Base-by-base conservation (phyloP, 2,113 vertebrate genomes). In the Abramis brama region DNA sequence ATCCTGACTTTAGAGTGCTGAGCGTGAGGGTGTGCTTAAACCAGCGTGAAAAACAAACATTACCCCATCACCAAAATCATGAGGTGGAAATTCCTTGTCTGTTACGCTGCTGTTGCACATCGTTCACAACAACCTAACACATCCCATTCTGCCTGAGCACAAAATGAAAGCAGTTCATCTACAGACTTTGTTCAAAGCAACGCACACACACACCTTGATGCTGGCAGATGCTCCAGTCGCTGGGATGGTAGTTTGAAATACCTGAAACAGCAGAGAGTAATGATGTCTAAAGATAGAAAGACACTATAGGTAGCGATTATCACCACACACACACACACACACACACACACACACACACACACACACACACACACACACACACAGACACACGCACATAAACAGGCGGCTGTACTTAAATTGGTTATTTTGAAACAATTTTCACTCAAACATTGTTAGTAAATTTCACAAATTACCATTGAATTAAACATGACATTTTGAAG, bases 1-100 rank as follows among this genome's bases (percentile, higher is more conserved):
- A 82, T 82, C 87, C 82, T 59, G 82, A 83, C 2, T 83, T 83
- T 45, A 83, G 88, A 88, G 89, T 84, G 86, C 85, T 82, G 36
- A 82, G 71, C 39, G 8, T 25, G 21, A 39, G 66, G 13, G 23
- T 83, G 33, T 21, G 52, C 68, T 25, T 83, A 83, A 83, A 83
- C 66, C 82, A 36, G 27, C 66, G 13, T 83, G 82, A 83, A 83
- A 82, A 83, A 71, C 81, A 83, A 83, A 83, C 50, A 71, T 73
- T 59, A 83, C 19, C 66, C 33, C 68, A 73, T 82, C 80, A 52
- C 80, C 62, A 70, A 82, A 70, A 73, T 73, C 68, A 82, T 12
- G 25, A 70, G 21, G 30, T 43, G 82, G 50, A 59, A 83, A 83
- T 59, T 73, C 33, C 82, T 82, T 33, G 47, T 82, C 62, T 23